A percentile compares a stretch with the other conserved stretches of the same genome.
Evolutionary conservation across 2,797 vertebrate genomes (phyloP).

Genomic region (Bradypodion pumilum): DNA sequence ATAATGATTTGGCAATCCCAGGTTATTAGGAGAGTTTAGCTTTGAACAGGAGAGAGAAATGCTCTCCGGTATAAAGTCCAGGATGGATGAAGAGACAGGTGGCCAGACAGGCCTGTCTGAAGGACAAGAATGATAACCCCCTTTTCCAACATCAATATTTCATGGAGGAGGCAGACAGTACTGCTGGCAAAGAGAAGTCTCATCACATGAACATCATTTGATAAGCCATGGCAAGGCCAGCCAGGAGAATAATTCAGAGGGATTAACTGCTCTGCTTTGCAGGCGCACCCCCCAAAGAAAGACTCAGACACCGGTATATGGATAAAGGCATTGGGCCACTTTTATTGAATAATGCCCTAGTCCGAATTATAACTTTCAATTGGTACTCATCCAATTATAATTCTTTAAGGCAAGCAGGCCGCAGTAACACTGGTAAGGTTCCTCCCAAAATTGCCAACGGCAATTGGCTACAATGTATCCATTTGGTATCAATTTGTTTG

Average conservation of each 20-base stretch:
- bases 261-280: constrained; percentile 67
- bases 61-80: constrained; percentile 48
- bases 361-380: too few relatives aligned
- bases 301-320: too few relatives aligned
- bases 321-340: too few relatives aligned
- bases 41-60: constrained; percentile 31
- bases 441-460: too few relatives aligned
- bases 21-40: constrained; percentile 55
- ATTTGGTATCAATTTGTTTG: too few relatives aligned
- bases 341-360: too few relatives aligned
- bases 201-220: constrained; percentile 68
- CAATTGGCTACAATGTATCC: too few relatives aligned
- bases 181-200: constrained; percentile 49
- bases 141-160: constrained; percentile 52
- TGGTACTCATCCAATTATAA: too few relatives aligned
- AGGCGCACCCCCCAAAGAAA: too few relatives aligned
- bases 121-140: constrained; percentile 48
- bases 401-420: too few relatives aligned
- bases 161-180: constrained; percentile 42
- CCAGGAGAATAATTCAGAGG: constrained; percentile 66
- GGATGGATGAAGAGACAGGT: constrained; percentile 14
- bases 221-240: constrained; percentile 59
- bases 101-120: constrained; percentile 11
- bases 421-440: too few relatives aligned
- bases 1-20: constrained; percentile 53